Conservation (phyloP, 2,888 invertebrate genomes). For the Antheraea assamensis region DNA sequence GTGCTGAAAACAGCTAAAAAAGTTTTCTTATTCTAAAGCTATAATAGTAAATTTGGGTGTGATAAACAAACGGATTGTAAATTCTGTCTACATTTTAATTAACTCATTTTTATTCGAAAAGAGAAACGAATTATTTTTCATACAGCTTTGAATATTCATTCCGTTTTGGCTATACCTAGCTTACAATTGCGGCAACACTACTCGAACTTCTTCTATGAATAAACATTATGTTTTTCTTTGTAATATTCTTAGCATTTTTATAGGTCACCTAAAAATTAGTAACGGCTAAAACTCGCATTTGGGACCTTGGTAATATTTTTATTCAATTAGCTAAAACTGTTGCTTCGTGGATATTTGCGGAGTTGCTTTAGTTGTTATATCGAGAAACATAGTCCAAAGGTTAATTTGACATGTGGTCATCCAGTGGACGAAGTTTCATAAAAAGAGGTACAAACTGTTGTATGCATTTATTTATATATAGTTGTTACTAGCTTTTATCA, state of each 20-base stretch:
- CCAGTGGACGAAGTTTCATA: too few relatives aligned
- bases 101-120: background rate
- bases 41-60: background rate
- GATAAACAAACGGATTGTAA: background rate
- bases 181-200: background rate
- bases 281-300: background rate
- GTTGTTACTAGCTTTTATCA: too few relatives aligned
- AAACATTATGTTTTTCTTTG: background rate
- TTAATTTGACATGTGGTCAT: too few relatives aligned
- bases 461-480: too few relatives aligned
- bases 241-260: constrained; percentile 4
- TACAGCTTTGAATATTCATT: constrained; percentile 9
- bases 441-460: too few relatives aligned
- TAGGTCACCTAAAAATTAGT: background rate
- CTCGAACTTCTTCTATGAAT: background rate
- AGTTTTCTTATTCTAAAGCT: background rate
- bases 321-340: background rate
- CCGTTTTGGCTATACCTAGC: background rate
- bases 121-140: constrained; percentile 5
- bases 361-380: too few relatives aligned
- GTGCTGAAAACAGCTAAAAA: background rate
- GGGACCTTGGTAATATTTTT: background rate
- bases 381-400: too few relatives aligned
- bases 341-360: too few relatives aligned
- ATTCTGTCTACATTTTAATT: background rate